Percentiles rank a stretch among this genome's conserved stretches.
These are phyloP conservation scores for Muscidifurax raptorellus DNA, from an alignment of 1,140 invertebrate genomes.

Conservation along the genomic window DNA sequence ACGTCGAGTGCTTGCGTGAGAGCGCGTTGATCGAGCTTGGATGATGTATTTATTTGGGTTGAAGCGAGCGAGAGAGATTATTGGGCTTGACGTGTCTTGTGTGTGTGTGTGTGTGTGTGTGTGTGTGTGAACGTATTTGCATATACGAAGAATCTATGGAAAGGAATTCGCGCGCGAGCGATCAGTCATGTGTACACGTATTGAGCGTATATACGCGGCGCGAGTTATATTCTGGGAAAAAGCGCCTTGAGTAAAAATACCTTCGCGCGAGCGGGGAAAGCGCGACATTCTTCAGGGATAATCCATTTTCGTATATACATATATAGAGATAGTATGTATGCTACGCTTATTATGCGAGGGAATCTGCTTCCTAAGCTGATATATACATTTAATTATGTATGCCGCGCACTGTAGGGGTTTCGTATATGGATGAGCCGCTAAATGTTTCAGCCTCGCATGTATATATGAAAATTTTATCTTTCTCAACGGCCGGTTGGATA, in stretches of 20 bases:
- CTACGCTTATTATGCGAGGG: too few species aligned
- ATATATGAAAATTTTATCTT: not conserved
- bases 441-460: not conserved
- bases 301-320: not conserved
- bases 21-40: not conserved
- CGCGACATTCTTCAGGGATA: not conserved
- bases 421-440: not conserved
- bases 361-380: not conserved
- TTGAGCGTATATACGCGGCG: not conserved
- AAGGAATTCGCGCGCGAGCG: not conserved
- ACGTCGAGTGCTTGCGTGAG: not conserved
- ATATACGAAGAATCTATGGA: not conserved
- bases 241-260: slow-evolving; percentile 1
- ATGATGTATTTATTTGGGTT: not conserved
- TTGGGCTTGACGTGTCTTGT: not conserved
- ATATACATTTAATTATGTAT: not conserved
- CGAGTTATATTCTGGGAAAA: slow-evolving; percentile 8
- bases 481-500: too few species aligned
- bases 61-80: not conserved
- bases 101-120: too few species aligned
- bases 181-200: not conserved
- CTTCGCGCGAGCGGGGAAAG: too few species aligned
- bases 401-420: not conserved
- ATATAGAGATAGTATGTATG: not conserved
- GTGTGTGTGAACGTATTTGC: too few species aligned